Conservation (phyloP, 2,888 invertebrate species). For the Dexiosoma caninum region DNA sequence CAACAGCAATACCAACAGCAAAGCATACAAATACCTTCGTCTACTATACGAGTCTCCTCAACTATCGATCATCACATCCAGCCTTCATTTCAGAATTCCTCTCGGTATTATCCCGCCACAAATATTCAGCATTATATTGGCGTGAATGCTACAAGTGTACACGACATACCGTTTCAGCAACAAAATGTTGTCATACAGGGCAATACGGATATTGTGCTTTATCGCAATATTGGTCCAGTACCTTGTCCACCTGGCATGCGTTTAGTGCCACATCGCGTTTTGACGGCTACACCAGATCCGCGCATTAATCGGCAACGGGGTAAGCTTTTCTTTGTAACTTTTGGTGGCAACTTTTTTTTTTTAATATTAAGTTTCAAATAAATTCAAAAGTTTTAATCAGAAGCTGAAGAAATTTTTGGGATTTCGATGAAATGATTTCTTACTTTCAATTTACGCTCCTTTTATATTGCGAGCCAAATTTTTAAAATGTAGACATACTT, state of each 20-base stretch:
- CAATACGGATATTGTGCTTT: slow-evolving; percentile 75
- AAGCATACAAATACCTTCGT: slow-evolving; percentile 61
- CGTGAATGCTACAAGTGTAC: slow-evolving; percentile 49
- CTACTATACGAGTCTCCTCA: slow-evolving; percentile 65
- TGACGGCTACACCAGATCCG: slow-evolving; percentile 70
- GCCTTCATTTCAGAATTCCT: slow-evolving; percentile 32
- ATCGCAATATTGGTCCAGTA: slow-evolving; percentile 72
- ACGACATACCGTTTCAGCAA: slow-evolving; percentile 60
- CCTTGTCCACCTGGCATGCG: slow-evolving; percentile 76
- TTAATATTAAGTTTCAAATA: neutral
- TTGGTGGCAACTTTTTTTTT: no score
- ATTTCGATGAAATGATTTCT: no score
- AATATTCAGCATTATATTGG: slow-evolving; percentile 56
- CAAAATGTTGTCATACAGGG: slow-evolving; percentile 75
- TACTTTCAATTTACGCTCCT: no score
- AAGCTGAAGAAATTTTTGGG: no score
- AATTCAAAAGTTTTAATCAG: neutral
- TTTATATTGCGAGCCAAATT: no score
- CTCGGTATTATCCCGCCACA: slow-evolving; percentile 42
- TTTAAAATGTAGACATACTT: neutral
- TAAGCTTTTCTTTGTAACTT: slow-evolving; percentile 67
- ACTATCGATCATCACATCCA: slow-evolving; percentile 58
- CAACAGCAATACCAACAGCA: slow-evolving; percentile 65
- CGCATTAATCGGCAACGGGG: slow-evolving; percentile 73
- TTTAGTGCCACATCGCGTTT: slow-evolving; percentile 73